Percentiles rank a stretch among this genome's conserved stretches.
phyloP scores from a whole-genome alignment of 1,140 invertebrate genomes.

The Adelges cooleyi region DNA sequence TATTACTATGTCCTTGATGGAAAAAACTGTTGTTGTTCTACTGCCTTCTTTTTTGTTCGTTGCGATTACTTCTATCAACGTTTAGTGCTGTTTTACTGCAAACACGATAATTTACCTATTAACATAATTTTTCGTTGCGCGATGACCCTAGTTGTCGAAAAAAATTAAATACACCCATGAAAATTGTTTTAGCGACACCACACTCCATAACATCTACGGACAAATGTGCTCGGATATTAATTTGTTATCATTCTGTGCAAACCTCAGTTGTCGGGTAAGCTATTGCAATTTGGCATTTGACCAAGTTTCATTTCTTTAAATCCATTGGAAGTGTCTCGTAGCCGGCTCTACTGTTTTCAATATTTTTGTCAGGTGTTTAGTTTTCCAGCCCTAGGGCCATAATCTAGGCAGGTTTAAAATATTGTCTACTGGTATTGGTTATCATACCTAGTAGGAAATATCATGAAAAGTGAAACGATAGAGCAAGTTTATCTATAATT shows the following conservation, averaged over 20 bases:
- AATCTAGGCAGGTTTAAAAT: too few species aligned
- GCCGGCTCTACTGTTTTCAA: too few species aligned
- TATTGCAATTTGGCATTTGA: not conserved
- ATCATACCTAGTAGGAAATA: too few species aligned
- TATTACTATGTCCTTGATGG: constrained; percentile 2
- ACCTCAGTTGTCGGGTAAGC: not conserved
- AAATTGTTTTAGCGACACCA: too few species aligned
- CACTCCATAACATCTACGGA: not conserved
- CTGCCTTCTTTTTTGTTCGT: constrained; percentile 11
- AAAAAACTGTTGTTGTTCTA: constrained; percentile 14
- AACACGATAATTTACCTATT: not conserved
- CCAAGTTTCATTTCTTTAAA: too few species aligned
- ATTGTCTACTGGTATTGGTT: too few species aligned
- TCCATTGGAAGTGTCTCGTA: too few species aligned
- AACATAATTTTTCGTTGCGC: not conserved
- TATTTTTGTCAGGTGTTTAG: too few species aligned
- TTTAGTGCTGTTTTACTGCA: not conserved
- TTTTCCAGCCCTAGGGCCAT: too few species aligned
- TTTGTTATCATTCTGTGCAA: constrained; percentile 1
- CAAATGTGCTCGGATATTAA: constrained; percentile 8
- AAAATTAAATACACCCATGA: not conserved
- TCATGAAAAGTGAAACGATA: too few species aligned
- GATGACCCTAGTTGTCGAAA: not conserved
- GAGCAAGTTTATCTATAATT: too few species aligned
- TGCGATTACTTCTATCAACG: not conserved